Evolutionary conservation across 2,113 vertebrate species (phyloP).

Genomic region (Budorcas taxicolor): DNA sequence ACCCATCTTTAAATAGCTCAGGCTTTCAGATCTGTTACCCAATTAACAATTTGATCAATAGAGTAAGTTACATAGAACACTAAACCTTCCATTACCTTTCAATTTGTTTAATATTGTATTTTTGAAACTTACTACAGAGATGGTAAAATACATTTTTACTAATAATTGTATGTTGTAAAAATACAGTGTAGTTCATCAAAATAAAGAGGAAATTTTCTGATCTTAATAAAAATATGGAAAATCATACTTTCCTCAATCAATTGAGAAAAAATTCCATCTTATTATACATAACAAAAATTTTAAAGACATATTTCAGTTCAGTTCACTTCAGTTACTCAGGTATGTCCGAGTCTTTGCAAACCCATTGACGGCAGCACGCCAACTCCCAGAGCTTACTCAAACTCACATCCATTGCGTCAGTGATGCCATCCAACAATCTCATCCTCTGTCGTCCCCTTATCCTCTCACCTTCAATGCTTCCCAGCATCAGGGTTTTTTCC

Average conservation of each 20-base stretch:
- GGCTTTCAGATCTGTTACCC: background rate
- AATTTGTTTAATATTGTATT: background rate
- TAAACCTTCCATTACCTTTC: background rate
- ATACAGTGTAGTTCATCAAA: background rate
- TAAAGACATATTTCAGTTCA: background rate
- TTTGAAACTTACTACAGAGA: background rate
- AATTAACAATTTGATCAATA: background rate
- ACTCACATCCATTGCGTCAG: accelerated
- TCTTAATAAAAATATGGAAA: background rate
- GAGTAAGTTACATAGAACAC: background rate
- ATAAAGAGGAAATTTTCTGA: background rate
- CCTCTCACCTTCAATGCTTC: background rate
- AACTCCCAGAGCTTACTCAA: background rate
- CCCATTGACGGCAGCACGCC: background rate
- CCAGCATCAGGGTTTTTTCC: background rate
- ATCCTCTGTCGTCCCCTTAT: background rate
- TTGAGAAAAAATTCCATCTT: background rate
- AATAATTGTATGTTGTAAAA: background rate
- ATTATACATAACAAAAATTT: background rate
- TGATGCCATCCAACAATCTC: background rate
- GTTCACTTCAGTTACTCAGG: background rate
- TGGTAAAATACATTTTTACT: background rate
- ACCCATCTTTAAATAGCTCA: background rate
- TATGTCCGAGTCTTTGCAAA: background rate
- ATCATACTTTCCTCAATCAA: background rate